Conservation (phyloP, 2,113 vertebrate genomes). For the Pteronura brasiliensis region DNA sequence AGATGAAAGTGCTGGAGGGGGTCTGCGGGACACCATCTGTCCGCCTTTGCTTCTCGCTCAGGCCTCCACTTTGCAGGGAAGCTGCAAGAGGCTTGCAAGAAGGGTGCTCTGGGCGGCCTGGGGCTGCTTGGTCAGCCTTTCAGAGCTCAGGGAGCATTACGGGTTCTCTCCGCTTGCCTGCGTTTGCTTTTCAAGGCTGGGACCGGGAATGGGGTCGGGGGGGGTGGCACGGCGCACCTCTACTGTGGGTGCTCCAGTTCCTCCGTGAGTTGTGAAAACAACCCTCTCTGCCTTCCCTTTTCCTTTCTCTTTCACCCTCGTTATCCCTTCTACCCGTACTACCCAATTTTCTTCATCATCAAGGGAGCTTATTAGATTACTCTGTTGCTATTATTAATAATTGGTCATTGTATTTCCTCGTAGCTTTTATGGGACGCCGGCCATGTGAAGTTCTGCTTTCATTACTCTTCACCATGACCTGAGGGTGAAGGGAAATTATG, state of each 20-base stretch:
- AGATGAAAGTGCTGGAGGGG: constrained; percentile 93
- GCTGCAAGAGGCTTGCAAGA: constrained; percentile 59
- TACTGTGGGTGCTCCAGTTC: neutral
- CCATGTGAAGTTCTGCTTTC: neutral
- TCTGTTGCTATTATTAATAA: neutral
- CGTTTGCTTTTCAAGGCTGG: neutral
- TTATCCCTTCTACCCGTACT: neutral
- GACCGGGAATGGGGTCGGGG: too few relatives aligned
- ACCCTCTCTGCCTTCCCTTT: neutral
- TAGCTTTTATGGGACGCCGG: neutral
- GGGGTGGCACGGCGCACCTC: too few relatives aligned
- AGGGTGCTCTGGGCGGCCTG: neutral
- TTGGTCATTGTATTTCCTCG: neutral
- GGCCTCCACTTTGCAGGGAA: constrained; percentile 77
- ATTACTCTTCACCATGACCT: neutral
- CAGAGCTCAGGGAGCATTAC: neutral
- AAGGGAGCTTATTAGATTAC: too few relatives aligned
- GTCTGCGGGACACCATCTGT: constrained; percentile 92
- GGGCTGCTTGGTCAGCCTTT: neutral
- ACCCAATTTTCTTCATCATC: neutral
- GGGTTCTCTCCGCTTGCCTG: neutral
- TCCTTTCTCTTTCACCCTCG: neutral
- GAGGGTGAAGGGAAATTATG: neutral
- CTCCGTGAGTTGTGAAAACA: neutral
- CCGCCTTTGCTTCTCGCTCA: constrained; percentile 84